These are phyloP conservation scores for Lamproptera curius DNA, from an alignment of 2,888 invertebrate genomes.

Conservation along the genomic window DNA sequence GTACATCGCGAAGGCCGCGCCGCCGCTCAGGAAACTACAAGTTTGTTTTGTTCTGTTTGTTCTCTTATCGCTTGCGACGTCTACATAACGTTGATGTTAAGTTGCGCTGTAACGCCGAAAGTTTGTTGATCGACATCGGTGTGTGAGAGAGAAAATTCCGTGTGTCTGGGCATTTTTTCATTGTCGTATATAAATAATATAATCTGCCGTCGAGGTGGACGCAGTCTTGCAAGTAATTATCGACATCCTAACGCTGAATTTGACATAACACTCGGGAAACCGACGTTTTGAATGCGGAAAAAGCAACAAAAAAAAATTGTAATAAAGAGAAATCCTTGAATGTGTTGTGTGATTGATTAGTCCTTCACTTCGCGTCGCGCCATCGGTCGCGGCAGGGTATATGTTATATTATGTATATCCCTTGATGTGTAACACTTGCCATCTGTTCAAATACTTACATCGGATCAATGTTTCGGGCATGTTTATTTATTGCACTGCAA, in stretches of 20 bases:
- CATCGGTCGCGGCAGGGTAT: slow-evolving; percentile 17
- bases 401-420: slow-evolving; percentile 36
- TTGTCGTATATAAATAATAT: slow-evolving; percentile 45
- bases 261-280: slow-evolving; percentile 60
- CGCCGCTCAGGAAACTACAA: slow-evolving; percentile 48
- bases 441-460: slow-evolving; percentile 50
- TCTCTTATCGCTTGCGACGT: slow-evolving; percentile 69
- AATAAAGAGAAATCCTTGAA: slow-evolving; percentile 75
- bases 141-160: slow-evolving; percentile 35
- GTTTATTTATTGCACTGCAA: slow-evolving; percentile 1
- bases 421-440: slow-evolving; percentile 66
- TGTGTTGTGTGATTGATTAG: slow-evolving; percentile 74
- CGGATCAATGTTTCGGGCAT: slow-evolving; percentile 7
- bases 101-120: slow-evolving; percentile 50
- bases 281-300: slow-evolving; percentile 41
- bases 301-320: slow-evolving; percentile 59
- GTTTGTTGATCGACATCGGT: slow-evolving; percentile 51
- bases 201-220: slow-evolving; percentile 52
- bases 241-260: slow-evolving; percentile 77
- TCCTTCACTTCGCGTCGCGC: slow-evolving; percentile 38
- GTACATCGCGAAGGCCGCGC: slow-evolving; percentile 23
- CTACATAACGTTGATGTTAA: slow-evolving; percentile 46
- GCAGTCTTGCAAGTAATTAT: slow-evolving; percentile 72
- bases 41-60: slow-evolving; percentile 73
- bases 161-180: slow-evolving; percentile 52